Percentiles rank a stretch among this genome's conserved stretches.
Evolutionary conservation across 2,888 invertebrate species (phyloP).

Genomic region (Xestia sexstrigata): DNA sequence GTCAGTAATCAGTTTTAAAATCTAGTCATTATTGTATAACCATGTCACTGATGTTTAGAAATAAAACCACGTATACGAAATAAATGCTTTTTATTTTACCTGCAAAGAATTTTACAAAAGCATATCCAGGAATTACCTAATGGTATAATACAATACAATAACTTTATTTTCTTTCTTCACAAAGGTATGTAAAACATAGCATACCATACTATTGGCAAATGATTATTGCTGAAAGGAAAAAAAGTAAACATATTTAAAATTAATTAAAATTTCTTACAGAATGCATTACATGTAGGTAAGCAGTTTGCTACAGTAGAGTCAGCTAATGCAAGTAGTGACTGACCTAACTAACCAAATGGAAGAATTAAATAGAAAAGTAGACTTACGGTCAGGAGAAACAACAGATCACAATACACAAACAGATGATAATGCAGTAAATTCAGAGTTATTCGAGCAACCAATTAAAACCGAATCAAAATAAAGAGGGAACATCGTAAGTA

Average conservation of each 20-base stretch:
- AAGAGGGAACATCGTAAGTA: background rate
- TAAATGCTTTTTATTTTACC: slow-evolving; percentile 22
- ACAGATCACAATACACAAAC: background rate
- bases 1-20: background rate
- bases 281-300: background rate
- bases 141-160: background rate
- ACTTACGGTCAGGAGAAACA: background rate
- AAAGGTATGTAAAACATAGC: too few species aligned
- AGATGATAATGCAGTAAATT: background rate
- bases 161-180: background rate
- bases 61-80: slow-evolving; percentile 34
- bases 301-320: background rate
- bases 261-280: background rate
- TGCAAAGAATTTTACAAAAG: background rate
- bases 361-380: background rate
- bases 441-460: background rate
- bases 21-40: slow-evolving; percentile 13
- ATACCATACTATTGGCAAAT: too few species aligned
- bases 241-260: too few species aligned
- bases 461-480: background rate
- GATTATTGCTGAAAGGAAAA: too few species aligned
- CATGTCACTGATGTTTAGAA: slow-evolving; percentile 12
- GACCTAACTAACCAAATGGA: too few species aligned
- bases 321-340: background rate
- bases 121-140: background rate